Evolutionary conservation across 2,797 vertebrate species (phyloP), one percentile per base, ranked within the genome.

Genomic region (Sebastiscus tertius): DNA sequence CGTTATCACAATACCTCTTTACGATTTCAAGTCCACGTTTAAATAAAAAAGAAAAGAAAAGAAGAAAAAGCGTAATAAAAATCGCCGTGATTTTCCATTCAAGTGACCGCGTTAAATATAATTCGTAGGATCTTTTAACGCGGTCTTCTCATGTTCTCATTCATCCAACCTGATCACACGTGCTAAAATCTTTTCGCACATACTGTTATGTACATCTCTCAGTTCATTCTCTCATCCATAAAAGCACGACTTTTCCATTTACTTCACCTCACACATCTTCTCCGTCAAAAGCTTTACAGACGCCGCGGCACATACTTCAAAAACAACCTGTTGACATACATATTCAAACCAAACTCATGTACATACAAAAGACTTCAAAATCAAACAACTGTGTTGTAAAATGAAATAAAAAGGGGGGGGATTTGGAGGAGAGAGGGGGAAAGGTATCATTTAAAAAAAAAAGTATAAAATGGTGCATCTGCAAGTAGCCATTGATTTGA

Each of bases 1-100:
- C 72, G 80, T 88, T 36, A 86, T 85, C 64, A 91, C 81, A 93
- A 89, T 86, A 85, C 63, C 75, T 80, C 65, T 89, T 63, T 66
- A 74, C 67, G 64, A 88, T 93, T 91, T 92, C 54, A 92, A 91
- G 87, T 89, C 77, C 77, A 81, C 7, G 24, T 77, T 93, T 86
- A 81, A 85, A 85, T 72, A 26, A 42, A 13, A 42, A 63, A 63
- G n/a, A 63, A 62, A 74, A 79, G 82, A 72, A 74, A 72, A 74
- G 26, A 31, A 2, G 24, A 31, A 79, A 67, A 79, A 81, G 18
- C 12, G 42, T 52, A 62, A 75, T 65, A 75, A 77, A 82, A 82
- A 39, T 59, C 49, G 9, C 56, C 9, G 11, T 75, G 52, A 85
- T 87, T 82, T 78, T 27, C 73, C 69, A 55, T 77, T 89, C 63